phyloP scores from a whole-genome alignment of 2,888 invertebrate genomes.

The Caenorhabditis macrosperma region DNA sequence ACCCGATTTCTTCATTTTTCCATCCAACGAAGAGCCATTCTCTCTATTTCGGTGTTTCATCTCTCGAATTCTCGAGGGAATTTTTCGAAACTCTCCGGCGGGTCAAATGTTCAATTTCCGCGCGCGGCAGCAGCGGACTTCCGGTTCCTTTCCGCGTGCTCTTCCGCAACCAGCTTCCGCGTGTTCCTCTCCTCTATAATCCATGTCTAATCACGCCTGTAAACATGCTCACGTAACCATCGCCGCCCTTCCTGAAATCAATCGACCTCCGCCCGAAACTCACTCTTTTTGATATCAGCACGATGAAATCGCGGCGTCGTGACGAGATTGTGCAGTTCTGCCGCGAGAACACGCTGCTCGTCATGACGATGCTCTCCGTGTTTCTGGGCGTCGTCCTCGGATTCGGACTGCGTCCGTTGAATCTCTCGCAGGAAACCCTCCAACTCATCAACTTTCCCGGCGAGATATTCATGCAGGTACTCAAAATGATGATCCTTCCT shows the following conservation, averaged over 20 bases:
- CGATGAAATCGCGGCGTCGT: slow-evolving; percentile 42
- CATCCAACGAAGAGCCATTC: too few species aligned
- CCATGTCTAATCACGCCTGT: slow-evolving; percentile 39
- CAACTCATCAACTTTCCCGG: slow-evolving; percentile 90
- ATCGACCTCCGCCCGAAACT: slow-evolving; percentile 3
- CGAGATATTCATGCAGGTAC: slow-evolving; percentile 90
- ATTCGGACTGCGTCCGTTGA: slow-evolving; percentile 82
- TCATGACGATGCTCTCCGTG: slow-evolving; percentile 69
- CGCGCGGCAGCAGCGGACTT: too few species aligned
- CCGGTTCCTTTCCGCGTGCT: slow-evolving; percentile 25
- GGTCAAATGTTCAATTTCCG: slow-evolving; percentile 42
- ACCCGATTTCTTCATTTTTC: background rate
- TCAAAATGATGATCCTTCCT: slow-evolving; percentile 92
- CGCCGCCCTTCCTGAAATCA: slow-evolving; percentile 52
- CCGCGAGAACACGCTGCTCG: slow-evolving; percentile 65
- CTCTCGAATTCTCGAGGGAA: background rate
- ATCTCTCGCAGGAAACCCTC: slow-evolving; percentile 83
- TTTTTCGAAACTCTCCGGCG: background rate
- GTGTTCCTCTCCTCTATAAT: slow-evolving; percentile 38
- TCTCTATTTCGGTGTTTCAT: too few species aligned
- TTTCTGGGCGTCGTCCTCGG: slow-evolving; percentile 75
- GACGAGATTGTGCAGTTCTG: slow-evolving; percentile 62
- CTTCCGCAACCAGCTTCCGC: slow-evolving; percentile 44
- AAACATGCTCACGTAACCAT: slow-evolving; percentile 50
- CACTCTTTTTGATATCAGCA: slow-evolving; percentile 6